Conservation (phyloP, 2,113 vertebrate species). For the Nothoprocta pentlandii region DNA sequence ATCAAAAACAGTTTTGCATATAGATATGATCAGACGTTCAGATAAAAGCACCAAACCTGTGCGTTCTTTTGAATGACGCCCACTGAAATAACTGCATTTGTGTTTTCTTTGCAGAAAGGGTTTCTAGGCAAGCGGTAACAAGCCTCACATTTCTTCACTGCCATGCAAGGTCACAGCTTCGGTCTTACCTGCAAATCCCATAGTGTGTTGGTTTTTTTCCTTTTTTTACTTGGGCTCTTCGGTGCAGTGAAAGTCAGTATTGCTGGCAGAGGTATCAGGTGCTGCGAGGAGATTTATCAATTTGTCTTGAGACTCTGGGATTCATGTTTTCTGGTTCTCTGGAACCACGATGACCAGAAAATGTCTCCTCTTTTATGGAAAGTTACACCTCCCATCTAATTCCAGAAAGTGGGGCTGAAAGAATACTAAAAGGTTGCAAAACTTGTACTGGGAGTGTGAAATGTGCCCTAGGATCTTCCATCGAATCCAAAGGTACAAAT, state of each 20-base stretch:
- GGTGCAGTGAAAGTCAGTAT: not conserved
- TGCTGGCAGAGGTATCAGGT: not conserved
- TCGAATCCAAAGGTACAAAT: not conserved
- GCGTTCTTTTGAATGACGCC: not conserved
- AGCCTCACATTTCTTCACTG: not conserved
- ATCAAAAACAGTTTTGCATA: constrained; percentile 10
- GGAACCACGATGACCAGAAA: not conserved
- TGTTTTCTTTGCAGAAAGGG: not conserved
- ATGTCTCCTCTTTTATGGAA: not conserved
- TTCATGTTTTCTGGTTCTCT: not conserved
- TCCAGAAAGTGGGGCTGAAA: not conserved
- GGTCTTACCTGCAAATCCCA: not conserved
- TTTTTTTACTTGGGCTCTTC: not conserved
- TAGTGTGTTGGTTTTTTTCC: not conserved
- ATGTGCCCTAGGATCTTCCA: not conserved
- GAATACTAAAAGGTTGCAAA: not conserved
- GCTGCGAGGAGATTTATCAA: not conserved
- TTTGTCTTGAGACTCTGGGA: not conserved
- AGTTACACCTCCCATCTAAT: not conserved
- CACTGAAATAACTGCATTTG: not conserved
- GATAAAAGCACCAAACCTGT: constrained; percentile 8
- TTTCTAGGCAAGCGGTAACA: not conserved
- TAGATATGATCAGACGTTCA: not conserved
- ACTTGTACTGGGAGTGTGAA: not conserved
- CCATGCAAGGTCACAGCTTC: not conserved